Conservation (phyloP, 2,113 vertebrate genomes). For the Eptesicus fuscus region DNA sequence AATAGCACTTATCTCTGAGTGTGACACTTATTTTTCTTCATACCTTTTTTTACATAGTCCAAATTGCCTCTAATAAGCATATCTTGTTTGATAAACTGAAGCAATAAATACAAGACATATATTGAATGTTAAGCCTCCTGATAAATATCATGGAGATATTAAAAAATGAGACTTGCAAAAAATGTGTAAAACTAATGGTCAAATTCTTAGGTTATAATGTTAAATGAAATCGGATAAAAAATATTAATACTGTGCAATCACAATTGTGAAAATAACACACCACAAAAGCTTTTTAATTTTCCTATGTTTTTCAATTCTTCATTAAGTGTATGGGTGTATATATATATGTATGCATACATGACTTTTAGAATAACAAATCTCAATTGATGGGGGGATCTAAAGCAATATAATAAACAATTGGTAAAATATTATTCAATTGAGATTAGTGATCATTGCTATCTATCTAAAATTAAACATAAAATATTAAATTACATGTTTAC, state of each 20-base stretch:
- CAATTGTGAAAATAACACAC: background rate
- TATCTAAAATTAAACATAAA: slow-evolving; percentile 29
- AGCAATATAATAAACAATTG: background rate
- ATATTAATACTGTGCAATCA: background rate
- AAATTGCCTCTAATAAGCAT: background rate
- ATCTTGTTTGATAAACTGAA: slow-evolving; percentile 35
- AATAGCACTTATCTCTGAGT: background rate
- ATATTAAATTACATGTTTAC: background rate
- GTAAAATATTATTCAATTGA: slow-evolving; percentile 7
- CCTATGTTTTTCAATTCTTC: background rate
- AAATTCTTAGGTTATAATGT: slow-evolving; percentile 31
- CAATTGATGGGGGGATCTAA: background rate
- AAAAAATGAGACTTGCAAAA: slow-evolving; percentile 14
- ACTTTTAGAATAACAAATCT: background rate
- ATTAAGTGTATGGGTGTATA: background rate
- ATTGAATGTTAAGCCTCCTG: background rate
- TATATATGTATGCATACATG: background rate
- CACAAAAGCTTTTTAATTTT: background rate
- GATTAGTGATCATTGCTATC: background rate
- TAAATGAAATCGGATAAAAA: slow-evolving; percentile 28
- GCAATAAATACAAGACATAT: background rate
- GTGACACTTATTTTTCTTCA: background rate
- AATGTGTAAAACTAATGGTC: background rate
- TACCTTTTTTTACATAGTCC: background rate
- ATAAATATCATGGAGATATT: background rate